Percentiles rank a stretch among this genome's conserved stretches.
Conservation (phyloP, 2,888 invertebrate species). For the Plagodis dolabraria region DNA sequence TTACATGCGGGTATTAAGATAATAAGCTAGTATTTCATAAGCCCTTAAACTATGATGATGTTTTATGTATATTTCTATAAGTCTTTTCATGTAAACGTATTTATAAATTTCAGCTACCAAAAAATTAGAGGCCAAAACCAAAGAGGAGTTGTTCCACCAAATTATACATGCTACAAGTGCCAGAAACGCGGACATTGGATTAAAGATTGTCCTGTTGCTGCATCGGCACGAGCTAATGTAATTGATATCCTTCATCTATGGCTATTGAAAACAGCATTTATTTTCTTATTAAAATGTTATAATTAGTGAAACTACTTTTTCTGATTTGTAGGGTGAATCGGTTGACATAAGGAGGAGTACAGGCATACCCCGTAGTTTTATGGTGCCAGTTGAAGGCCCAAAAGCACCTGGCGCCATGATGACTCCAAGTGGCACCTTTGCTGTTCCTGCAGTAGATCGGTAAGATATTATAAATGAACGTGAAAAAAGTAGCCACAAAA, state of each 20-base stretch:
- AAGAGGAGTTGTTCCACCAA: conserved; percentile 94
- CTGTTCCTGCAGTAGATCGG: conserved; percentile 95
- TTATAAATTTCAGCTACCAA: conserved; percentile 88
- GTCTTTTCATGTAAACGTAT: too few relatives aligned
- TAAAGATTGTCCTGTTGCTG: conserved; percentile 94
- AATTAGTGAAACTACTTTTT: background rate
- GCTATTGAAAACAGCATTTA: background rate
- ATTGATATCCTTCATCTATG: background rate
- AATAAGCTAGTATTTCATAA: too few relatives aligned
- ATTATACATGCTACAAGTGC: conserved; percentile 97
- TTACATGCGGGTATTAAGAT: too few relatives aligned
- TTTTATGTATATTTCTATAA: too few relatives aligned
- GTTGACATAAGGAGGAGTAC: conserved; percentile 96
- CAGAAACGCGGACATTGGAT: conserved; percentile 98
- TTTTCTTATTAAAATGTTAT: background rate
- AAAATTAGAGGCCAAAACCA: conserved; percentile 95
- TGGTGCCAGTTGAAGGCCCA: conserved; percentile 96
- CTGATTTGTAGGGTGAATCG: conserved; percentile 80
- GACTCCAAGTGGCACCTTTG: conserved; percentile 94
- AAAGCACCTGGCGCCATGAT: conserved; percentile 96
- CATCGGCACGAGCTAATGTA: conserved; percentile 53
- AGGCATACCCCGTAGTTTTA: conserved; percentile 98
- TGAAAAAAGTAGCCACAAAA: background rate
- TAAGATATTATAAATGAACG: conserved; percentile 69
- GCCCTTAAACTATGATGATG: too few relatives aligned